Evolutionary conservation across 2,888 invertebrate genomes (phyloP).

Genomic region (Metallyticus violacea): DNA sequence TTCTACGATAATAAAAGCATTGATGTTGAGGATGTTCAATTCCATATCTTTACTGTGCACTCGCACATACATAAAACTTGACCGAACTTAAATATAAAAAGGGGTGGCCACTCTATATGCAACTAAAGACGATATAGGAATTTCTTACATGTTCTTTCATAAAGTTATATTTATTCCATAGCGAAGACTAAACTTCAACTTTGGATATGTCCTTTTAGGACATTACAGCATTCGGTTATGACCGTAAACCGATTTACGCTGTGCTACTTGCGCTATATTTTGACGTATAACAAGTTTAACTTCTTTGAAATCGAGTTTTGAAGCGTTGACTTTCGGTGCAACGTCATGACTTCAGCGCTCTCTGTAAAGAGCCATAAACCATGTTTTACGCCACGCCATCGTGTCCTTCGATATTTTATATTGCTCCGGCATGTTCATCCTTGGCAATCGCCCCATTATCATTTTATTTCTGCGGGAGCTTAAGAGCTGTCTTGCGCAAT

Average conservation of each 20-base stretch:
- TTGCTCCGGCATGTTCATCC: background rate
- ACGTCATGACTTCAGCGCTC: too few species aligned
- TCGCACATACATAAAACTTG: background rate
- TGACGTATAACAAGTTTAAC: too few species aligned
- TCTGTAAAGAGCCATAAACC: background rate
- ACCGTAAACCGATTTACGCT: background rate
- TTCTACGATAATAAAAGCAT: too few species aligned
- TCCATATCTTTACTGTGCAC: too few species aligned
- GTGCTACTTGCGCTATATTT: background rate
- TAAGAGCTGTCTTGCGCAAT: too few species aligned
- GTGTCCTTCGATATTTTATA: background rate
- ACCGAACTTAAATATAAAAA: too few species aligned
- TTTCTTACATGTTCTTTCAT: background rate
- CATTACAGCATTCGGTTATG: background rate
- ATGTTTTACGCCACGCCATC: background rate
- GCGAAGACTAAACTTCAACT: background rate
- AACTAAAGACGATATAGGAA: background rate
- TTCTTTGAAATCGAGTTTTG: too few species aligned
- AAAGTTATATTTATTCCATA: background rate
- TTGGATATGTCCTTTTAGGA: background rate
- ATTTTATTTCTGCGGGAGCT: too few species aligned
- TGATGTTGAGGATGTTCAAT: too few species aligned
- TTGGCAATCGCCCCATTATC: too few species aligned
- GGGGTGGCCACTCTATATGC: too few species aligned
- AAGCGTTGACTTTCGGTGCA: too few species aligned